These are phyloP conservation scores for Miltochrista miniata DNA, from an alignment of 2,888 invertebrate species.

Conservation along the genomic window DNA sequence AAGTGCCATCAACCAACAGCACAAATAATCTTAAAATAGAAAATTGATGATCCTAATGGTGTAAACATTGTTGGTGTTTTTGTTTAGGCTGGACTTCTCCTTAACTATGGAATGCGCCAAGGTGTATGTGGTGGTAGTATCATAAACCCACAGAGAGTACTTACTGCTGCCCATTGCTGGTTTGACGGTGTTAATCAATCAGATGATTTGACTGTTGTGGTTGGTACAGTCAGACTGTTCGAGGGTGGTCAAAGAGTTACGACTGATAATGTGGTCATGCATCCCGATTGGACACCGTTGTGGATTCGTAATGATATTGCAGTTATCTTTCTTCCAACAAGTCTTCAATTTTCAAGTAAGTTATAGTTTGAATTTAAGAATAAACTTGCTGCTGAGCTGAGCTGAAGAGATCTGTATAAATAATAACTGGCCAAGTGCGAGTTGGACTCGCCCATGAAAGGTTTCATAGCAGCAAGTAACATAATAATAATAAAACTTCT, in stretches of 20 bases:
- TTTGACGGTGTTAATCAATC: neutral
- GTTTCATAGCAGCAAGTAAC: too few relatives aligned
- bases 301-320: neutral
- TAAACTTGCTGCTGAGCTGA: neutral
- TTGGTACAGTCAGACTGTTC: neutral
- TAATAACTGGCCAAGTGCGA: too few relatives aligned
- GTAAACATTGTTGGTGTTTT: neutral
- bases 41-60: too few relatives aligned
- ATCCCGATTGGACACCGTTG: neutral
- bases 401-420: too few relatives aligned
- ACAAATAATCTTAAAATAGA: too few relatives aligned
- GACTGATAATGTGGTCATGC: neutral
- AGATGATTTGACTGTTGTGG: neutral
- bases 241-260: neutral
- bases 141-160: neutral
- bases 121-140: neutral
- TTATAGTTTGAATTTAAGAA: neutral
- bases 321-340: too few relatives aligned
- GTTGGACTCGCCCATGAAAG: too few relatives aligned
- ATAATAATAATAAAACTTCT: too few relatives aligned
- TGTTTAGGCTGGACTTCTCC: neutral
- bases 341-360: neutral
- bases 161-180: constrained; percentile 9
- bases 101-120: neutral
- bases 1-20: too few relatives aligned